phyloP scores from a whole-genome alignment of 2,797 vertebrate species.

The Rhinogobio ventralis region DNA sequence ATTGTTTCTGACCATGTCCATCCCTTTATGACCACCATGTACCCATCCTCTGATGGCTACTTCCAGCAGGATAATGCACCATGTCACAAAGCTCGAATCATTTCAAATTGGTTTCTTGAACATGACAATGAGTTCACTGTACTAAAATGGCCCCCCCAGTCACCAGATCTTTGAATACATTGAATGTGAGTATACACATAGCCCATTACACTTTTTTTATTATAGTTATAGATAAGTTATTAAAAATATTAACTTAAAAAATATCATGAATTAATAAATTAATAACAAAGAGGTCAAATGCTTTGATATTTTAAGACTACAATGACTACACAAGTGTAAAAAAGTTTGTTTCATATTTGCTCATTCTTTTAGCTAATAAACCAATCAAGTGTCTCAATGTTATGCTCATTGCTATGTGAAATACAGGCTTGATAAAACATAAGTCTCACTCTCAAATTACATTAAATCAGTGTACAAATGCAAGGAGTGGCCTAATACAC shows the following conservation, averaged over 20 bases:
- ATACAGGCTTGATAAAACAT: neutral
- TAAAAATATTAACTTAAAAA: neutral
- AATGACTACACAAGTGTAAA: neutral
- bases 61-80: too few species aligned
- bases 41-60: too few species aligned
- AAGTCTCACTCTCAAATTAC: slow-evolving; percentile 19
- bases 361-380: neutral
- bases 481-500: slow-evolving; percentile 27
- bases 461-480: slow-evolving; percentile 17
- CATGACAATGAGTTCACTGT: too few species aligned
- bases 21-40: too few species aligned
- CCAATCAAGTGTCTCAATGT: neutral
- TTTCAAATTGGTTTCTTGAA: too few species aligned
- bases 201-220: neutral
- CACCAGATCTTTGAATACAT: neutral
- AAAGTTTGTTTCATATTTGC: neutral
- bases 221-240: too few species aligned
- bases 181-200: neutral
- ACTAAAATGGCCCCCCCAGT: too few species aligned
- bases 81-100: too few species aligned
- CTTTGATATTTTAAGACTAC: neutral
- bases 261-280: neutral
- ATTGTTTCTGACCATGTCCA: too few species aligned
- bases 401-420: neutral
- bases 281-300: neutral